These are phyloP conservation scores for Drosophila orosa DNA, from an alignment of 1,140 invertebrate species.

Conservation along the genomic window DNA sequence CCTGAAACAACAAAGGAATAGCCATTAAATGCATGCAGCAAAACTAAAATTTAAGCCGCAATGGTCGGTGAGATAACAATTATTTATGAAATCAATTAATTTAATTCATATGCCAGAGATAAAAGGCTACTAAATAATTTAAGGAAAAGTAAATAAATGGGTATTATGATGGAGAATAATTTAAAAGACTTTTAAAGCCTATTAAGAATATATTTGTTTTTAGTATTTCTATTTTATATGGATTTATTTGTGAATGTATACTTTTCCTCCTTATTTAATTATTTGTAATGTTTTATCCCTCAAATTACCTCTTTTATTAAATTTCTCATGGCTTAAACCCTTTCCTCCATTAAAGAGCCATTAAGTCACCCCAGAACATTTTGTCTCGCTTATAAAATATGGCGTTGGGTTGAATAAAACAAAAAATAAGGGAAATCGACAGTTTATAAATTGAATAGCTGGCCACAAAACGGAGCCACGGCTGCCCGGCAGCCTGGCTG, in stretches of 20 bases:
- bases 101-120: neutral
- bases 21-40: neutral
- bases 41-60: conserved; percentile 5
- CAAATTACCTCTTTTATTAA: neutral
- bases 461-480: conserved; percentile 34
- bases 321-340: neutral
- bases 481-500: neutral
- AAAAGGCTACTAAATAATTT: conserved; percentile 7
- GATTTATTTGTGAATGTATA: too few species aligned
- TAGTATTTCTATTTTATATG: neutral
- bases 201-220: neutral
- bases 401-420: neutral
- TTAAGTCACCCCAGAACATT: neutral
- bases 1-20: conserved; percentile 12
- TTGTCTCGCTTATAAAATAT: neutral
- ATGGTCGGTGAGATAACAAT: conserved; percentile 17
- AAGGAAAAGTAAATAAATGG: neutral
- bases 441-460: conserved; percentile 48
- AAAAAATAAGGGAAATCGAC: conserved; percentile 15
- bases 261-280: too few species aligned
- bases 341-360: conserved; percentile 15
- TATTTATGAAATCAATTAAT: conserved; percentile 4
- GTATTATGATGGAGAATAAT: neutral
- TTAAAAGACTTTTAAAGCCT: neutral
- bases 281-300: neutral